Conservation (phyloP, 2,797 vertebrate species). For the Lindbergichthys nudifrons region DNA sequence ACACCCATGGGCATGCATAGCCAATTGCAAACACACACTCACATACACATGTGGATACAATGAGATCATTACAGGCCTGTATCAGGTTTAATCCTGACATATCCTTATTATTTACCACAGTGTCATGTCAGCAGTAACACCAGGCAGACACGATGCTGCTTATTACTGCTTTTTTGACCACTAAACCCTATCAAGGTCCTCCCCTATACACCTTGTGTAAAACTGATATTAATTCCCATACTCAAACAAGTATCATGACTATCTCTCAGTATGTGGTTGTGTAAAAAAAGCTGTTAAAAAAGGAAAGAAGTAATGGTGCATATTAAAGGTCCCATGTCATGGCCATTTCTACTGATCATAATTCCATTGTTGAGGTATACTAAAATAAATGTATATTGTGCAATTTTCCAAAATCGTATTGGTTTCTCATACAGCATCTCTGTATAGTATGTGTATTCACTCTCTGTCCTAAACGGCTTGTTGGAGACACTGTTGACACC, state of each 20-base stretch:
- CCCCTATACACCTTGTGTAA: conserved; percentile 38
- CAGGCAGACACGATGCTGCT: conserved; percentile 53
- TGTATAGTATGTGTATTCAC: too few relatives aligned
- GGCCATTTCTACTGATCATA: too few relatives aligned
- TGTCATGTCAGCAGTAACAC: conserved; percentile 72
- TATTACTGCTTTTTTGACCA: conserved; percentile 70
- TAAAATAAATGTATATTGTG: too few relatives aligned
- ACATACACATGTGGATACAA: conserved; percentile 43
- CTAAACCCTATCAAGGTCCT: conserved; percentile 50
- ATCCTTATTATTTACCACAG: conserved; percentile 75
- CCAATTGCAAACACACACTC: conserved; percentile 46
- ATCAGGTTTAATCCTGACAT: conserved; percentile 79
- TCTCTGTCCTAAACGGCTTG: too few relatives aligned
- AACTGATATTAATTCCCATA: conserved; percentile 30
- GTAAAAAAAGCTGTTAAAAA: conserved; percentile 18
- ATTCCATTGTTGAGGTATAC: too few relatives aligned
- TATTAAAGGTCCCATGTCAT: background rate
- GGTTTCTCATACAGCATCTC: too few relatives aligned
- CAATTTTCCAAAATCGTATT: too few relatives aligned
- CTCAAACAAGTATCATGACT: conserved; percentile 22
- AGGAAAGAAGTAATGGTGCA: background rate
- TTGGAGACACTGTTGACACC: too few relatives aligned
- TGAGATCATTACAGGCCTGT: conserved; percentile 77
- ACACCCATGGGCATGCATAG: conserved; percentile 9
- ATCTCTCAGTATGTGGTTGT: background rate